Percentiles rank a stretch among this genome's conserved stretches.
These are phyloP conservation scores for Zoroaster sp. DNA, from an alignment of 53 echinoderm and acorn worm genomes.

Conservation along the genomic window DNA sequence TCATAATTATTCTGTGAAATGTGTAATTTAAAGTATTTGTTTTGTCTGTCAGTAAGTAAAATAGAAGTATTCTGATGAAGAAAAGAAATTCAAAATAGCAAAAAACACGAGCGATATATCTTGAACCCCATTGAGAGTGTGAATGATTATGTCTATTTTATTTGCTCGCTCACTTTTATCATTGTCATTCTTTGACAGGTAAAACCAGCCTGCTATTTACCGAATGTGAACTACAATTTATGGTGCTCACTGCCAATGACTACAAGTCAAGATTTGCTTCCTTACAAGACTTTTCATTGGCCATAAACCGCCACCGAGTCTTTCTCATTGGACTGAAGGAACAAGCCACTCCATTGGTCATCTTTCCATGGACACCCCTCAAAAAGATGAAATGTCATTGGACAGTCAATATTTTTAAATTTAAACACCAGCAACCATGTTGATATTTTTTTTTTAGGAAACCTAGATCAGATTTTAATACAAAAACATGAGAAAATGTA, in stretches of 20 bases:
- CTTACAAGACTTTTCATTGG: conserved; percentile 6
- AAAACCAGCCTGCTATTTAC: conserved; percentile 4
- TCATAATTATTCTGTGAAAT: too few species aligned
- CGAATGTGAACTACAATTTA: conserved; percentile 43
- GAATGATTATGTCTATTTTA: too few species aligned
- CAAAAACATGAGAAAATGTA: not conserved
- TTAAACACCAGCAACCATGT: conserved; percentile 16
- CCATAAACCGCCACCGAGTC: not conserved
- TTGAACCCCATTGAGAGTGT: too few species aligned
- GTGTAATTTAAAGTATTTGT: too few species aligned
- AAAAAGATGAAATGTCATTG: conserved; percentile 13
- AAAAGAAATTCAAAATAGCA: too few species aligned
- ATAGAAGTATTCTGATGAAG: too few species aligned
- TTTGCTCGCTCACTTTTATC: too few species aligned
- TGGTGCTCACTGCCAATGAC: conserved; percentile 53
- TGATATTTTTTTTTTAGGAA: conserved; percentile 10
- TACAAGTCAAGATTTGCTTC: not conserved
- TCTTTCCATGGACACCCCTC: not conserved
- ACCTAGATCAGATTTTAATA: conserved; percentile 20
- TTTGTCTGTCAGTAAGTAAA: too few species aligned
- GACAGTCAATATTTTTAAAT: conserved; percentile 37
- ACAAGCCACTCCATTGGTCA: conserved; percentile 17
- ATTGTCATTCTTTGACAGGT: not conserved
- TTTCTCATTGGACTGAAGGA: not conserved
- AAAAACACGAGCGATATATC: too few species aligned